phyloP scores from a whole-genome alignment of 2,888 invertebrate species.

The Apamea crenata region DNA sequence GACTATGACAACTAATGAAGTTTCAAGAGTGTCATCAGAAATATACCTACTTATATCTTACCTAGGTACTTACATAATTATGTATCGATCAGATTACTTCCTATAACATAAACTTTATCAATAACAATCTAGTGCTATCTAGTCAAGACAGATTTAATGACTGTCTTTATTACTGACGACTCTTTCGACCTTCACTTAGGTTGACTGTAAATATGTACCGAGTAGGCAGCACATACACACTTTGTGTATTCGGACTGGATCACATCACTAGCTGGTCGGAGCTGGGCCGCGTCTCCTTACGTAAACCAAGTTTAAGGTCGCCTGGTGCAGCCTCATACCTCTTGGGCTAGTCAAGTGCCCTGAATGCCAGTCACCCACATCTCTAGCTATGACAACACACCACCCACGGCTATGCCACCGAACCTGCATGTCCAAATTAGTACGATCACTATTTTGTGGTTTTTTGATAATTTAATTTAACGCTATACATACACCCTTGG shows the following conservation, averaged over 20 bases:
- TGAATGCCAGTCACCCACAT: constrained; percentile 64
- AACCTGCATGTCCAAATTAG: constrained; percentile 45
- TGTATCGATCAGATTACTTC: constrained; percentile 46
- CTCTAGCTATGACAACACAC: constrained; percentile 52
- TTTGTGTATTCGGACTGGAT: constrained; percentile 41
- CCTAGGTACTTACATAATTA: not conserved
- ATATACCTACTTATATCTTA: not conserved
- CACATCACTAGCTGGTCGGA: constrained; percentile 52
- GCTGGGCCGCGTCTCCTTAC: constrained; percentile 71
- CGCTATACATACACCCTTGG: constrained; percentile 46
- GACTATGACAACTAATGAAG: constrained; percentile 5
- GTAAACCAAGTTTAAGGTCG: constrained; percentile 86
- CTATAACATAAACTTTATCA: constrained; percentile 47
- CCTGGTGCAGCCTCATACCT: constrained; percentile 69
- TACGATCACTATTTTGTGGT: constrained; percentile 37
- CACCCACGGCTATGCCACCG: constrained; percentile 51
- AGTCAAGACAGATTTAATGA: constrained; percentile 54
- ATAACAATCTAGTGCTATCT: constrained; percentile 48
- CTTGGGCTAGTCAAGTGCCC: constrained; percentile 64
- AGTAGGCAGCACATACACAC: constrained; percentile 13
- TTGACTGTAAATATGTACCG: constrained; percentile 30
- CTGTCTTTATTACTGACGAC: constrained; percentile 59
- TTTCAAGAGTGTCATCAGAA: constrained; percentile 12
- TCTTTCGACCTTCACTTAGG: constrained; percentile 51
- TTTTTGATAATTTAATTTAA: constrained; percentile 48